Percentiles rank a stretch among this genome's conserved stretches.
Evolutionary conservation across 1,140 invertebrate genomes (phyloP).

Genomic region (Adelges cooleyi): DNA sequence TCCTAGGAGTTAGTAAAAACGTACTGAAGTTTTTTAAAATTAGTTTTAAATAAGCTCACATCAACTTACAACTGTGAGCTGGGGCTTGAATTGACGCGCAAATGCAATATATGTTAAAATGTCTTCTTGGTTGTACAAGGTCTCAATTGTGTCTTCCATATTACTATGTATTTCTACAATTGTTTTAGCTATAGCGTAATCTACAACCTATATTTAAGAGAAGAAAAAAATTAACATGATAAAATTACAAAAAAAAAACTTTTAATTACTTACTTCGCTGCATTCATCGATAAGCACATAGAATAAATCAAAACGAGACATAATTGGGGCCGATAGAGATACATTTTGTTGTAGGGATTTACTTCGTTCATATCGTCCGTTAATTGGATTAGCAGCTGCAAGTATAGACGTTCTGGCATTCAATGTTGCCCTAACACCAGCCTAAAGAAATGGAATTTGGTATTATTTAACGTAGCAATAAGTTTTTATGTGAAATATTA

Average conservation of each 20-base stretch:
- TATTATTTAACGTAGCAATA: background rate
- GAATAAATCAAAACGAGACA: conserved; percentile 98
- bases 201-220: conserved; percentile 31
- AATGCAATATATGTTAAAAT: conserved; percentile 91
- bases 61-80: conserved; percentile 53
- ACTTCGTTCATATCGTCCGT: conserved; percentile 88
- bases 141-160: conserved; percentile 57
- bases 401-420: conserved; percentile 97
- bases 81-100: conserved; percentile 90
- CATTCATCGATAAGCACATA: conserved; percentile 95
- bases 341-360: conserved; percentile 95
- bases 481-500: too few relatives aligned
- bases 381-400: conserved; percentile 95
- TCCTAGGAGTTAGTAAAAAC: conserved; percentile 49
- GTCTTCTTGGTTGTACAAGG: conserved; percentile 73
- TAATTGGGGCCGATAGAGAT: conserved; percentile 85
- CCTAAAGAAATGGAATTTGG: too few relatives aligned
- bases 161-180: conserved; percentile 91
- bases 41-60: background rate
- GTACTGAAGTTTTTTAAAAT: background rate
- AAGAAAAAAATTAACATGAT: background rate
- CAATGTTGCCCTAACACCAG: conserved; percentile 91
- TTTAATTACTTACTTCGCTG: conserved; percentile 58
- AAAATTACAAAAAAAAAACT: background rate
- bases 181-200: conserved; percentile 66